phyloP scores from a whole-genome alignment of 2,888 invertebrate genomes.

The Dexiosoma caninum region DNA sequence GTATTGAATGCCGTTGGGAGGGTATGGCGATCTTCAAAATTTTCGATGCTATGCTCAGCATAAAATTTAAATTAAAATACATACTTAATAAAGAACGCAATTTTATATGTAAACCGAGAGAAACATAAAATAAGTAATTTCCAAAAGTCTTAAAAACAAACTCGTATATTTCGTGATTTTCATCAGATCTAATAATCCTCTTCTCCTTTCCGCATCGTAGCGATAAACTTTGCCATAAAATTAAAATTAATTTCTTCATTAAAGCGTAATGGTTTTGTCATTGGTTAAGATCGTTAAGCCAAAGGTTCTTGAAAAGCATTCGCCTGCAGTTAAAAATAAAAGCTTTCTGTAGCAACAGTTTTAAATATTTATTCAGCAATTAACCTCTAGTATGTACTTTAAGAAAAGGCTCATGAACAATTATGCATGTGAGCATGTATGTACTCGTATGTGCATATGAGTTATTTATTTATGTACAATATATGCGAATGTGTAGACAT shows the following conservation, averaged over 20 bases:
- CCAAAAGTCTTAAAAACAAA: no score
- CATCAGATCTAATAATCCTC: no score
- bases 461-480: no score
- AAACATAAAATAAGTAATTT: background rate
- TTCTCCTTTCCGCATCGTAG: no score
- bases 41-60: no score
- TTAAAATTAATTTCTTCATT: slow-evolving; percentile 30
- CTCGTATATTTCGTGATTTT: no score
- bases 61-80: no score
- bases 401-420: background rate
- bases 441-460: no score
- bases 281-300: background rate
- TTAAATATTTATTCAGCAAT: slow-evolving; percentile 18
- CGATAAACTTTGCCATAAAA: slow-evolving; percentile 7
- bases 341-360: background rate
- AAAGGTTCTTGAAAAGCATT: background rate
- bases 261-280: background rate
- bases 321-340: background rate
- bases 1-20: no score
- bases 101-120: background rate
- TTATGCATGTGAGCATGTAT: background rate
- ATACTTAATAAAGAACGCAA: no score
- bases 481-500: no score
- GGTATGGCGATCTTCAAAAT: no score
- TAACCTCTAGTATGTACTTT: background rate